phyloP scores from a whole-genome alignment of 1,140 invertebrate genomes.

The Hylaeus anthracinus region DNA sequence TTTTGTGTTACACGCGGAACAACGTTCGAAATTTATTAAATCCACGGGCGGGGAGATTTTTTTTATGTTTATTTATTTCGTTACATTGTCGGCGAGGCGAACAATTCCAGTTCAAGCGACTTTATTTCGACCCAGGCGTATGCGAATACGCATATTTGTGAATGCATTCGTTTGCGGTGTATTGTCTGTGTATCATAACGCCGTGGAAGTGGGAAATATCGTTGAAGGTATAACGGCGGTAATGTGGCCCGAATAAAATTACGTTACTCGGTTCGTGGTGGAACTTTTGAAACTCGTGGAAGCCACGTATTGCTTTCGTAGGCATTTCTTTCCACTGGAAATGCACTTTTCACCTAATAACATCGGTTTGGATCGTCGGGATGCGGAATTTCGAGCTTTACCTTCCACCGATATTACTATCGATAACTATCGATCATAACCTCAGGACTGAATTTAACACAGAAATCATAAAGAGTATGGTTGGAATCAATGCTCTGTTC shows the following conservation, averaged over 20 bases:
- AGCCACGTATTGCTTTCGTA: not conserved
- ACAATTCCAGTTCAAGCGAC: no score
- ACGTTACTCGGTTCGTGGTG: not conserved
- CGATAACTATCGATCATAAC: not conserved
- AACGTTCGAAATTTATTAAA: no score
- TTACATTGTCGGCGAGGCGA: no score
- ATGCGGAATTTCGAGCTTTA: not conserved
- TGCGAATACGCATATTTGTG: not conserved
- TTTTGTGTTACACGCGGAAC: no score
- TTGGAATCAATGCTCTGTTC: no score
- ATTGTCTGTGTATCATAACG: conserved; percentile 1
- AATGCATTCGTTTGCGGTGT: not conserved
- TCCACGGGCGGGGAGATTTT: no score
- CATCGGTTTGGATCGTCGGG: not conserved
- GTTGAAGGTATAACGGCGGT: not conserved
- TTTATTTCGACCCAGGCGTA: not conserved
- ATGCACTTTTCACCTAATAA: conserved; percentile 4
- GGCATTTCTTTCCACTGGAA: not conserved
- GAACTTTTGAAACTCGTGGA: not conserved
- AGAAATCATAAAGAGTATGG: no score
- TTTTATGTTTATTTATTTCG: no score
- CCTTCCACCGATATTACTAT: not conserved
- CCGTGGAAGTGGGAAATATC: not conserved
- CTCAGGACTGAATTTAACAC: no score
- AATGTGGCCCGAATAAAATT: not conserved